Base-by-base conservation (phyloP, 1,140 invertebrate species). In the Drosophila hydei region DNA sequence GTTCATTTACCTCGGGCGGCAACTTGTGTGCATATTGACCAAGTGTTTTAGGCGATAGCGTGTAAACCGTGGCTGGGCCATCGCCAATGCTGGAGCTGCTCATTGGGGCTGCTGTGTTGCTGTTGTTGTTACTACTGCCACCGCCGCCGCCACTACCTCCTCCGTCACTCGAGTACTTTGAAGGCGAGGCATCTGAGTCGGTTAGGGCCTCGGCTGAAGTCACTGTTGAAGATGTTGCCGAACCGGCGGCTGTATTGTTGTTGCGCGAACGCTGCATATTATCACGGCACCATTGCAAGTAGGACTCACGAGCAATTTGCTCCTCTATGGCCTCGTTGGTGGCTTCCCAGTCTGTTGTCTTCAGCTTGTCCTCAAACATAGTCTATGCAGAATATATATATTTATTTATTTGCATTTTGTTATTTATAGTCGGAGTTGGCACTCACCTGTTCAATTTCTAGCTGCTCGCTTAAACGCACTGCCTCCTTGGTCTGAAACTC, bases 291-390 rank as follows among this genome's bases (percentile, higher is more conserved):
- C 96, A 98, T 91, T 98, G 96, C 47, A 98, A 93, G 91, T 98
- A 98, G 61, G 96, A 97, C 92, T 98, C 97, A 23, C 96, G 92
- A 0, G 97, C 96, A 12, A 97, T 95, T 92, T 98, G 97, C 92
- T 98, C 96, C 89, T 97, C 96, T 58, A 98, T 96, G 23, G 96
- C 96, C 92, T 98, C 97, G 91, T 97, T 97, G 1, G 97, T 98
- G 11, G 97, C 96, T 92, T 98, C 97, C 96, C 97, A 98, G 91
- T 98, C 97, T 40, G 97, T 97, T 45, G 97, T 97, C 90, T 95
- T 94, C 23, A 98, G 91, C 92, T 98, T 98, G 91, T 98, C 97
- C 91, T 98, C 96, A 54, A 98, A 92, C 97, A 98, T 98, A 3
- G 97, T 96, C 74, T 91, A 19, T 5, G n/a, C n/a, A 23, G 7